Conservation (phyloP, 1,140 invertebrate genomes). For the Penaeus indicus region DNA sequence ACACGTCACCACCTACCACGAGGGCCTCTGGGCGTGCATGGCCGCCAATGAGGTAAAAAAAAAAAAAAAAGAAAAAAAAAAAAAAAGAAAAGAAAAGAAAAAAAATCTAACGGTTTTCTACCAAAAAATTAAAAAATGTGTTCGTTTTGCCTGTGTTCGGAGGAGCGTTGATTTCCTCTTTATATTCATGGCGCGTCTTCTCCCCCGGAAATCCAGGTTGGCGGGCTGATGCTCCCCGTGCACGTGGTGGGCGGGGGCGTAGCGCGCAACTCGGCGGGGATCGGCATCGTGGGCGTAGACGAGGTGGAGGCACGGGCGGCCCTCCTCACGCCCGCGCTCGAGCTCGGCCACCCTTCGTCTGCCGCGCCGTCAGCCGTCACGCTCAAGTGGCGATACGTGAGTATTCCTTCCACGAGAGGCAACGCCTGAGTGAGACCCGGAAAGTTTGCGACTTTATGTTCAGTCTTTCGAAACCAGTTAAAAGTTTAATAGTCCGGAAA, state of each 20-base stretch:
- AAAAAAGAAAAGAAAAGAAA: not conserved
- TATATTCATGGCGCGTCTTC: not conserved
- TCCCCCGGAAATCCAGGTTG: slow-evolving; percentile 42
- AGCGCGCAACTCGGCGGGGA: slow-evolving; percentile 19
- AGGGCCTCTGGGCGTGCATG: slow-evolving; percentile 52
- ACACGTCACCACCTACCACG: slow-evolving; percentile 39
- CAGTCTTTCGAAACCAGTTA: too few relatives aligned
- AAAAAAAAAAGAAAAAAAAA: not conserved
- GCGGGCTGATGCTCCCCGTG: slow-evolving; percentile 43
- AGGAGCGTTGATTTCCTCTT: too few relatives aligned
- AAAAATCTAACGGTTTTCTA: not conserved
- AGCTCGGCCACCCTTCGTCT: slow-evolving; percentile 35
- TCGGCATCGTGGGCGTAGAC: slow-evolving; percentile 54
- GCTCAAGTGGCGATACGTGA: slow-evolving; percentile 41
- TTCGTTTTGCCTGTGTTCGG: too few relatives aligned
- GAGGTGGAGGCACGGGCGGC: slow-evolving; percentile 48
- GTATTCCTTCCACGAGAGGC: not conserved
- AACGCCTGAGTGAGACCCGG: too few relatives aligned
- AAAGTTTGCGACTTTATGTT: too few relatives aligned
- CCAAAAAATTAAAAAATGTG: too few relatives aligned
- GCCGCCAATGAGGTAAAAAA: slow-evolving; percentile 47
- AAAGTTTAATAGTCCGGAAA: too few relatives aligned
- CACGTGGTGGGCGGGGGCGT: slow-evolving; percentile 52
- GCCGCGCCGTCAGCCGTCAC: slow-evolving; percentile 17
- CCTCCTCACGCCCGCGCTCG: slow-evolving; percentile 47